Evolutionary conservation across 2,797 vertebrate species (phyloP).

Genomic region (Pseudotriccus pelzelni): DNA sequence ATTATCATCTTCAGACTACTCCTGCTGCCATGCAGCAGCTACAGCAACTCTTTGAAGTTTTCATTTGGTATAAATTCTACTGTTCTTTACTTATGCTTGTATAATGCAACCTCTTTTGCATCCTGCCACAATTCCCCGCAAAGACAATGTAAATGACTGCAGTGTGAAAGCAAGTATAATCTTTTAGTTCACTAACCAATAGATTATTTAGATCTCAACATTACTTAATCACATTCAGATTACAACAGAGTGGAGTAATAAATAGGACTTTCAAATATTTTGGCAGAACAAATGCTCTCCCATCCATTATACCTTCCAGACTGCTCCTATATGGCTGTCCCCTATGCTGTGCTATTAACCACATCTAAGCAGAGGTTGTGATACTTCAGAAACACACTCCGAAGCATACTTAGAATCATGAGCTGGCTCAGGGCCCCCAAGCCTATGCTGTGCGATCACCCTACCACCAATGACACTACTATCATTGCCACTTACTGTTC

Average conservation of each 20-base stretch:
- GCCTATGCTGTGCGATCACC: background rate
- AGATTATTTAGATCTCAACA: background rate
- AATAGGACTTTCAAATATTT: background rate
- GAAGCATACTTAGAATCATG: background rate
- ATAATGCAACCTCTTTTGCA: background rate
- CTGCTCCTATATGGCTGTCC: background rate
- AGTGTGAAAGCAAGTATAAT: background rate
- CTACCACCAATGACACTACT: background rate
- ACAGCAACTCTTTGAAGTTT: background rate
- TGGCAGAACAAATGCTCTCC: background rate
- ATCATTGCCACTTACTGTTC: background rate
- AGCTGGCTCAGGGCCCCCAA: background rate
- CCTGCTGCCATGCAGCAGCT: background rate
- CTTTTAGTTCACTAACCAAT: background rate
- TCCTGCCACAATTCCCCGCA: background rate
- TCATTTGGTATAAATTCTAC: background rate
- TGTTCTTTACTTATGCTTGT: background rate
- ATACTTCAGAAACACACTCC: background rate
- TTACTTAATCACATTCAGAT: background rate
- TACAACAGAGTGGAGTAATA: background rate
- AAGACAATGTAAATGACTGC: background rate
- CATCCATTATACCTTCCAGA: background rate
- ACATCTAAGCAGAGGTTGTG: background rate
- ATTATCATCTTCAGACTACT: background rate
- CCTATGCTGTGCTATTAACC: background rate